These are phyloP conservation scores for Mythimna lalbum DNA, from an alignment of 2,888 invertebrate species.

Conservation along the genomic window DNA sequence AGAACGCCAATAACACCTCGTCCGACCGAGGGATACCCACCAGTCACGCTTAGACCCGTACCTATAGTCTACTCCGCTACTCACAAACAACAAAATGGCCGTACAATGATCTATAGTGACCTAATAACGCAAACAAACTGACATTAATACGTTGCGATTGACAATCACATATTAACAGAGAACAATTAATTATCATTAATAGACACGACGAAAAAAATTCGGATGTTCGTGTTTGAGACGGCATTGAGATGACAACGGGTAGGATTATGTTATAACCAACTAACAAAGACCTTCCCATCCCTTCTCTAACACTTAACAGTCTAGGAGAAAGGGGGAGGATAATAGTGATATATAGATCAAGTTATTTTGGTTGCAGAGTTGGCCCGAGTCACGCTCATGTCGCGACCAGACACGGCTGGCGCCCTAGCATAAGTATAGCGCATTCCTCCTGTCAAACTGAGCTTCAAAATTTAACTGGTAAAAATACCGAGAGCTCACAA, in stretches of 20 bases:
- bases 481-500: constrained; percentile 80
- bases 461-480: constrained; percentile 78
- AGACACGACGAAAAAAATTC: constrained; percentile 79
- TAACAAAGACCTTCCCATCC: constrained; percentile 66
- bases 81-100: constrained; percentile 24
- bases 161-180: constrained; percentile 83
- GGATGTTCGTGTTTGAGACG: constrained; percentile 86
- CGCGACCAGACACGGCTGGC: constrained; percentile 84
- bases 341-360: constrained; percentile 70
- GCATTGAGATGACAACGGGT: constrained; percentile 89
- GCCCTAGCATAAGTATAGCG: constrained; percentile 73
- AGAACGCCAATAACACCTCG: too few relatives aligned
- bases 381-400: constrained; percentile 82
- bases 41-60: too few relatives aligned
- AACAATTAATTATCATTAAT: constrained; percentile 88
- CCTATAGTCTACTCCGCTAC: background rate
- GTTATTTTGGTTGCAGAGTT: constrained; percentile 69
- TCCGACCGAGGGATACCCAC: too few relatives aligned
- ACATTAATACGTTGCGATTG: constrained; percentile 86
- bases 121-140: constrained; percentile 76
- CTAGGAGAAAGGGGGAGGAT: constrained; percentile 57
- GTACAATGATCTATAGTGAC: constrained; percentile 63
- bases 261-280: constrained; percentile 82
- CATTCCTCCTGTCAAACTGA: constrained; percentile 88
- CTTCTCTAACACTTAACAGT: constrained; percentile 48